Percentiles rank a stretch among this genome's conserved stretches.
Evolutionary conservation across 37 sponge, comb jelly and placozoan genomes (phyloP).

Genomic region (Amphimedon queenslandica): DNA sequence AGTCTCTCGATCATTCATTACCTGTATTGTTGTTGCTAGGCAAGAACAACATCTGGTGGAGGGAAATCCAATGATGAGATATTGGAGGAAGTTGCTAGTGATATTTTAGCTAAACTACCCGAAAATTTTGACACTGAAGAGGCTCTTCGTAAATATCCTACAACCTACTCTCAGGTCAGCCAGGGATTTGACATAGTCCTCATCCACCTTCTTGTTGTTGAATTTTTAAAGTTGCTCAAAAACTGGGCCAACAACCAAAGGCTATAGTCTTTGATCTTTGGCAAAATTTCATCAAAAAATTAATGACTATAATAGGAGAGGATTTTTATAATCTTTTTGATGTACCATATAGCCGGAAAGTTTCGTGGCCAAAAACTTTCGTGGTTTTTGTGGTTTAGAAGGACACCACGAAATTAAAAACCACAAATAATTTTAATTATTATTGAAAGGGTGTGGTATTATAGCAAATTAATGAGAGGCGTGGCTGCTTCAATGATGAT

Average conservation of each 20-base stretch:
- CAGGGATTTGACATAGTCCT: background rate
- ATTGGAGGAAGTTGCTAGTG: conserved; percentile 87
- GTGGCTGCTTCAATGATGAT: no score
- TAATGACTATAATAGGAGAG: background rate
- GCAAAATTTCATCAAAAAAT: background rate
- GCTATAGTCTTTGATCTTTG: no score
- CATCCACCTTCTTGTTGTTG: no score
- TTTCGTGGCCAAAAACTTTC: no score
- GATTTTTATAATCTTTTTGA: background rate
- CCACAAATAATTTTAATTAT: no score
- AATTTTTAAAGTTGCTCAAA: no score
- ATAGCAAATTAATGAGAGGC: no score
- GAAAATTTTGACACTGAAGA: conserved; percentile 94
- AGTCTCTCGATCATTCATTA: background rate
- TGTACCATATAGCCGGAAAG: no score
- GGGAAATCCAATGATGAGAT: conserved; percentile 95
- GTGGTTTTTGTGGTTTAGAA: no score
- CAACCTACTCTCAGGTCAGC: conserved; percentile 91
- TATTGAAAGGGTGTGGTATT: no score
- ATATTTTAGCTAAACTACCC: conserved; percentile 94
- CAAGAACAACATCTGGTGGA: conserved; percentile 72
- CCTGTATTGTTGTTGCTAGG: conserved; percentile 32
- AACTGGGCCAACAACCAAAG: no score
- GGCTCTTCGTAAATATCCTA: conserved; percentile 94
- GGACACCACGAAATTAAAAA: no score